Evolutionary conservation across 1,140 invertebrate species (phyloP), one percentile per base, ranked within the genome.

Genomic region (Portunus trituberculatus): DNA sequence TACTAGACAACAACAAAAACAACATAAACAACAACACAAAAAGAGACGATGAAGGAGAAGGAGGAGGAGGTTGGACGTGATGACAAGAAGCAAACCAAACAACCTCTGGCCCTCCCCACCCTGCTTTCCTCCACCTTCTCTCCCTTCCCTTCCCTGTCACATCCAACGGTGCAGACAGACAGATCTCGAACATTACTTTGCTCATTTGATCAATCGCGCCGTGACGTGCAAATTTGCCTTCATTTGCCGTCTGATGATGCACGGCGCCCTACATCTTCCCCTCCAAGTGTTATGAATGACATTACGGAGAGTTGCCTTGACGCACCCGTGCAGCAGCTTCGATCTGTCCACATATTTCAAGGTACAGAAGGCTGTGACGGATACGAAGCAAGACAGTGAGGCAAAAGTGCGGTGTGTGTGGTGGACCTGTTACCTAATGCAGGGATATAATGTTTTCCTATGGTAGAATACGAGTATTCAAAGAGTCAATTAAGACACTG

Each of bases 221-320:
- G 67, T 76, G 67, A 76, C 67, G 67, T 76, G 67, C 67, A 76
- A 76, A 76, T 76, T 76, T 76, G 67, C 67, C 67, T 76, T 76
- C 67, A 76, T 76, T 76, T 76, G n/a, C 20, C 67, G 20, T 25
- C 67, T 76, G 67, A 76, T 76, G 67, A 76, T 76, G 67, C 67
- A 76, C 67, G 67, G 67, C 20, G 67, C 67, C 67, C 67, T 76
- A 76, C 67, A n/a, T 76, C 67, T 76, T 76, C 67, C 67, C 67
- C 67, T 76, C 20, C 67, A 76, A n/a, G 67, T 25, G 67, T 76
- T 76, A 76, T 76, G 67, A 76, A 76, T 76, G 67, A 76, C 67
- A 76, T 76, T 76, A 76, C 67, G 39, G 39, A 39, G 39, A n/a
- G 67, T n/a, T 25, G 67, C 67, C 67, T 76, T 76, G 20, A 76